A percentile compares a stretch with the other conserved stretches of the same genome.
Evolutionary conservation across 2,888 invertebrate genomes (phyloP).

Genomic region (Synergus gifuensis): DNA sequence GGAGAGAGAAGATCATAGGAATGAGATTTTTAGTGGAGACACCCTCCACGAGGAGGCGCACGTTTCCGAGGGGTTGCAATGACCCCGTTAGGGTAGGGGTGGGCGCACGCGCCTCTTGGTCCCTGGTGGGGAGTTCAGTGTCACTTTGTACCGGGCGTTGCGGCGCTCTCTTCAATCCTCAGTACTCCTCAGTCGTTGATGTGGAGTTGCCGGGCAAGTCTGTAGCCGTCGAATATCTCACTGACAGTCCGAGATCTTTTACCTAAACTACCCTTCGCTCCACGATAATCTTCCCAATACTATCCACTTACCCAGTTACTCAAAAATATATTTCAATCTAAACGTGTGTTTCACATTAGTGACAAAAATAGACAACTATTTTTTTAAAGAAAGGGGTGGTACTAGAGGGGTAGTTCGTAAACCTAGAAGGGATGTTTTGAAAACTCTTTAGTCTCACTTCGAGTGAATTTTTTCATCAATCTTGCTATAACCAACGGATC

Average conservation of each 20-base stretch:
- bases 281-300: background rate
- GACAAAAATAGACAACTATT: background rate
- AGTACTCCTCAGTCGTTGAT: constrained; percentile 68
- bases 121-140: constrained; percentile 60
- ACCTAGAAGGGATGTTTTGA: background rate
- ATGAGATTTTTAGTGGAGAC: constrained; percentile 53
- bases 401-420: background rate
- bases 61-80: constrained; percentile 56
- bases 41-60: constrained; percentile 63
- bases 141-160: constrained; percentile 75
- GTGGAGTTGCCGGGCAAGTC: constrained; percentile 65
- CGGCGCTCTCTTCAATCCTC: constrained; percentile 61
- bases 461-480: background rate
- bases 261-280: background rate
- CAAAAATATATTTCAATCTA: background rate
- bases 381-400: background rate
- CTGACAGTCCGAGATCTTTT: background rate
- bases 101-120: constrained; percentile 60
- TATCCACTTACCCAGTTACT: background rate
- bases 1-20: constrained; percentile 18
- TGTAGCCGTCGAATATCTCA: background rate
- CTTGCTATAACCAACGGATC: background rate
- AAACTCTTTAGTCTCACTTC: background rate
- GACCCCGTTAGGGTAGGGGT: constrained; percentile 42
- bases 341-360: background rate